Evolutionary conservation across 2,113 vertebrate genomes (phyloP), one percentile per base, ranked within the genome.

Genomic region (Plecotus auritus): DNA sequence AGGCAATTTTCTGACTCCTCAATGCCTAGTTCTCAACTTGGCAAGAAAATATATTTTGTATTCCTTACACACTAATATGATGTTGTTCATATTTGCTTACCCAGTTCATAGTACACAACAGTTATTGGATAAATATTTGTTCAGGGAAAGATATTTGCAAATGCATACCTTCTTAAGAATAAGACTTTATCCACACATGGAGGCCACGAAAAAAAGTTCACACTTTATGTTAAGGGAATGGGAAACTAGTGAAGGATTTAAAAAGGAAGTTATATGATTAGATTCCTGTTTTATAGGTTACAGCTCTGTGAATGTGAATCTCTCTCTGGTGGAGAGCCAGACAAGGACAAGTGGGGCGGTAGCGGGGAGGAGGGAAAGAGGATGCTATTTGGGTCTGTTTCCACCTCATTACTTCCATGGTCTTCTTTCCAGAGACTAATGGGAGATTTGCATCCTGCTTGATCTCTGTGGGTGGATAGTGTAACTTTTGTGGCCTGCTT

Each of bases 321-420:
- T 49, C 26, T 70, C 89, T 89, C 54, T 92, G 72, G 45, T 73
- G 23, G 82, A 47, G 30, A 81, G 17, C 35, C 85, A 90, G 73
- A 64, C 49, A 51, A 42, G 40, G 49, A 66, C 85, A 97, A 81
- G 88, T 93, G 51, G 85, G 28, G 22, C 56, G 2, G 1, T 61
- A 4, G 26, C 10, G 42, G 74, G 9, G 37, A 32, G 45, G 47
- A 22, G n/a, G n/a, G 28, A 76, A 59, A 81, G 1, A 69, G 13
- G 11, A 77, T 80, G 47, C 82, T 85, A 85, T 14, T 30, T 9
- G 16, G 42, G 64, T 64, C 59, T 86, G 42, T 93, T 96, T 95
- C 85, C 45, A 90, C 70, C 54, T 92, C 95, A 85, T 95, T 88
- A 90, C 90, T 70, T 95, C 88, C 85, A 84, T 17, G 61, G 45